These are phyloP conservation scores for Epinotia demarniana DNA, from an alignment of 2,888 invertebrate species.

Conservation along the genomic window DNA sequence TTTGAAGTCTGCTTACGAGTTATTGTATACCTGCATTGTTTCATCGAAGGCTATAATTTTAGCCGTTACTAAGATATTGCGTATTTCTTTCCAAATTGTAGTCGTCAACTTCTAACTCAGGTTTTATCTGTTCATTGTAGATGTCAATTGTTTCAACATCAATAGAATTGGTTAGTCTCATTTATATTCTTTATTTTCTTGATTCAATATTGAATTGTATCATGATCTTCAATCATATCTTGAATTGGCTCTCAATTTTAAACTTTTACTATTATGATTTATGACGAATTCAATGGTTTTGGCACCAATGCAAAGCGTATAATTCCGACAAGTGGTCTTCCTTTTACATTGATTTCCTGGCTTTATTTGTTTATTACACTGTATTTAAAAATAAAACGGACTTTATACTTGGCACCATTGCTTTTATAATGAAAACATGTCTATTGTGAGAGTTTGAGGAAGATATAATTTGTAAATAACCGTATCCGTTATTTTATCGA, in stretches of 20 bases:
- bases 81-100: slow-evolving; percentile 32
- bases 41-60: slow-evolving; percentile 30
- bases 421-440: neutral
- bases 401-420: neutral
- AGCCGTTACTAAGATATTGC: slow-evolving; percentile 28
- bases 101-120: neutral
- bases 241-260: neutral
- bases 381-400: neutral
- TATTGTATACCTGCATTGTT: slow-evolving; percentile 41
- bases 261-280: neutral
- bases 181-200: neutral
- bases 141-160: slow-evolving; percentile 8
- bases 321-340: slow-evolving; percentile 2
- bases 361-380: neutral
- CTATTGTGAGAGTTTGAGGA: neutral
- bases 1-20: slow-evolving; percentile 46
- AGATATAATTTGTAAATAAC: neutral
- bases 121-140: neutral
- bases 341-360: neutral
- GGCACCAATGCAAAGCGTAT: neutral
- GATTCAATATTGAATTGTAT: neutral
- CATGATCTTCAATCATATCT: too few relatives aligned
- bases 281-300: neutral
- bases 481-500: slow-evolving; percentile 1
- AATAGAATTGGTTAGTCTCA: neutral